Base-by-base conservation (phyloP, 2,888 invertebrate species). In the Adineta ricciae region DNA sequence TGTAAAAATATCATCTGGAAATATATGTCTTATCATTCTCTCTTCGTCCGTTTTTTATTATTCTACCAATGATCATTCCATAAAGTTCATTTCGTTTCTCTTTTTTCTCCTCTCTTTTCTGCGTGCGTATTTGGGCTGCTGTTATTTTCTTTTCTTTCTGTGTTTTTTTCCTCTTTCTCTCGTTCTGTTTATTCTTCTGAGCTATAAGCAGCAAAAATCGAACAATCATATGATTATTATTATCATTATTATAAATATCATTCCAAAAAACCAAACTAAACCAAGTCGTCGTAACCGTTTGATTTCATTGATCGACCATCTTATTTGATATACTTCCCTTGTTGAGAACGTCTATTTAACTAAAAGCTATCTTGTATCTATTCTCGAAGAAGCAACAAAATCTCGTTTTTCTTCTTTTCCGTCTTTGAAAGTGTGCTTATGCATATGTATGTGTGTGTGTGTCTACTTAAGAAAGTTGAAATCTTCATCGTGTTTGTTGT, bases 1-100 rank as follows among this genome's bases (percentile, higher is more conserved):
- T 97, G 96, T 97, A 96, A 91, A 84, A 82, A 24, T 3, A 38
- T 24, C 16, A 78, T 9, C 24, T 9, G 27, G 27, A 9, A 64
- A 64, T 11, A 32, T 11, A 27, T 32, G 27, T 50, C 50, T 64
- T 64, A 64, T 64, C 64, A 32, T 64, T 64, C 64, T 5, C 5
- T 64, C 24, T 56, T 56, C 27, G 11, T 32, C 27, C 14, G 11
- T n/a, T 19, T 64, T 64, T 19, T 36, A 32, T 64, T 64, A 64
- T 64, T 32, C 27, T 64, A 16, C 5, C 32, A 64, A 64, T 32
- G 32, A 64, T 64, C 64, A 64, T 64, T 32, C 32, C 32, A 64
- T 64, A 14, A 64, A 64, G 32, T 27, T 11, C 32, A 32, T 64
- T 27, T 36, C 32, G 7, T 64, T 64, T 2, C 14, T 64, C 8